phyloP scores from a whole-genome alignment of 2,888 invertebrate genomes.

The Apotomis betuletana region DNA sequence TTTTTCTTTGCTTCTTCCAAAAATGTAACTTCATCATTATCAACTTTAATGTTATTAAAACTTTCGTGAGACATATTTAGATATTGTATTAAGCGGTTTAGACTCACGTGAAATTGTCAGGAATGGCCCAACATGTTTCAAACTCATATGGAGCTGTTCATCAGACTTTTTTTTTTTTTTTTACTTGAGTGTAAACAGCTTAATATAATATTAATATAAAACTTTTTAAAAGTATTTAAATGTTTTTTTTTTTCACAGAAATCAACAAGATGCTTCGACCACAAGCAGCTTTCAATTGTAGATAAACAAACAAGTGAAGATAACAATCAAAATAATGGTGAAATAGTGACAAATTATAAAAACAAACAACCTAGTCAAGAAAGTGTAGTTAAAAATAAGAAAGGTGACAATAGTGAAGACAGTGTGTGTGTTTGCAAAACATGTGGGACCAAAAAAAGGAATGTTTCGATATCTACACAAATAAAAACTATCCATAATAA shows the following conservation, averaged over 20 bases:
- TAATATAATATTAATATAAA: no score
- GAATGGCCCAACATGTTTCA: no score
- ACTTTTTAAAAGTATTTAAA: no score
- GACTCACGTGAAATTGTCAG: no score
- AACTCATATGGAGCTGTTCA: no score
- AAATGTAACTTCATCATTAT: no score
- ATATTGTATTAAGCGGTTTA: no score
- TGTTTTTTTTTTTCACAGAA: slow-evolving; percentile 59
- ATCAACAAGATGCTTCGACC: slow-evolving; percentile 75
- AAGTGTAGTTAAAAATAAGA: slow-evolving; percentile 51
- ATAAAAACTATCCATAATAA: slow-evolving; percentile 77
- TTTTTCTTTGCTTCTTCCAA: no score
- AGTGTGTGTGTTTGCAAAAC: slow-evolving; percentile 58
- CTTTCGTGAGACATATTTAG: no score
- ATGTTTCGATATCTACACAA: slow-evolving; percentile 70
- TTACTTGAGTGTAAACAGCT: no score
- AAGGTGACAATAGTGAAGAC: slow-evolving; percentile 50
- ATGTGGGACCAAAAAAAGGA: slow-evolving; percentile 71
- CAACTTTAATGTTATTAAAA: no score
- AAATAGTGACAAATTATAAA: slow-evolving; percentile 48
- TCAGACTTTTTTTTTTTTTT: no score
- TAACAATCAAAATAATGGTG: slow-evolving; percentile 46
- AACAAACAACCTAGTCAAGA: slow-evolving; percentile 47
- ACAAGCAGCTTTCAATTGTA: slow-evolving; percentile 65
- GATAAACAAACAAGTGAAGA: slow-evolving; percentile 46